phyloP scores from a whole-genome alignment of 2,888 invertebrate species.

The Gastracanthus pulcherrimus region DNA sequence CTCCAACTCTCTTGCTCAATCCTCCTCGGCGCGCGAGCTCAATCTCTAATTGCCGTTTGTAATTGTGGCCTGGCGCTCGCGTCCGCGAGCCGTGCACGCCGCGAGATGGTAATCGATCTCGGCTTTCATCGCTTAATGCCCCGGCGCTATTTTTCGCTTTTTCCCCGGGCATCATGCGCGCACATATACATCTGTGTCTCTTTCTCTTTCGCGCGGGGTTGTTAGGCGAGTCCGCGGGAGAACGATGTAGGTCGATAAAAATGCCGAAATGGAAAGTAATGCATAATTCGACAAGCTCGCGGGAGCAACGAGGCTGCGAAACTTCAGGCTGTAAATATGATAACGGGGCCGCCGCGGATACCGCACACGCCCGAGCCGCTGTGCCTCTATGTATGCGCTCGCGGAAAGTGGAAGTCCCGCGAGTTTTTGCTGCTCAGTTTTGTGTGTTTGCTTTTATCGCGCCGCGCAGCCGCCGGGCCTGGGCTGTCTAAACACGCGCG shows the following conservation, averaged over 20 bases:
- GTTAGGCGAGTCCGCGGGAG: neutral
- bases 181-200: neutral
- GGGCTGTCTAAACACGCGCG: conserved; percentile 29
- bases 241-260: conserved; percentile 33
- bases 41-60: conserved; percentile 50
- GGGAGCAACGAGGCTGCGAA: neutral
- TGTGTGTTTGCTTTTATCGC: neutral
- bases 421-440: neutral
- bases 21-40: conserved; percentile 52
- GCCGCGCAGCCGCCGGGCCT: neutral
- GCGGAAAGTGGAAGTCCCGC: conserved; percentile 20
- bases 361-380: too few relatives aligned
- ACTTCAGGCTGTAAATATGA: neutral
- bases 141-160: conserved; percentile 25
- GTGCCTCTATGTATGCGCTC: too few relatives aligned
- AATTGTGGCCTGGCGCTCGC: too few relatives aligned
- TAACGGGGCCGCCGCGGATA: conserved; percentile 4
- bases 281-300: conserved; percentile 41
- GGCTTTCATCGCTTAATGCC: conserved; percentile 32
- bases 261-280: conserved; percentile 48
- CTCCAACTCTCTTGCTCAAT: neutral
- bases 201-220: neutral
- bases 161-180: neutral
- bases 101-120: conserved; percentile 26
- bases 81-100: too few relatives aligned